phyloP scores from a whole-genome alignment of 2,113 vertebrate species.

The Triplophysa tibetana region DNA sequence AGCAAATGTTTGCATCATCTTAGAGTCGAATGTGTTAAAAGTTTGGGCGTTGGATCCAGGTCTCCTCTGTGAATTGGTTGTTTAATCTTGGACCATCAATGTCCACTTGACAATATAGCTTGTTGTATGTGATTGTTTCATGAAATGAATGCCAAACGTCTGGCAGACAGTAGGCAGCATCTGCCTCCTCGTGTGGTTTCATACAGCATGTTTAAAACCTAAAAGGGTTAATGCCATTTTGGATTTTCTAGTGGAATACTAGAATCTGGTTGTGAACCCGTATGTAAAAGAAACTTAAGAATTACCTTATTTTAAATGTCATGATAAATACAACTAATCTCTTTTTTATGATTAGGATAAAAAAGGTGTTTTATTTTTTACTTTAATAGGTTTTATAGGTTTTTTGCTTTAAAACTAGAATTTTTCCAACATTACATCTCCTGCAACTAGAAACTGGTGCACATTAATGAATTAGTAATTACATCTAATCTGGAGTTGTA shows the following conservation, averaged over 20 bases:
- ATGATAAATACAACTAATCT: too few relatives aligned
- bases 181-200: neutral
- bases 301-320: neutral
- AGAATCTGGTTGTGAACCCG: neutral
- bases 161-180: conserved; percentile 2
- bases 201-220: neutral
- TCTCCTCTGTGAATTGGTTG: neutral
- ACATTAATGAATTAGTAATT: conserved; percentile 53
- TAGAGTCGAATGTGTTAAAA: neutral
- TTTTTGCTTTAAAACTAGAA: neutral
- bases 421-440: neutral
- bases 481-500: conserved; percentile 1
- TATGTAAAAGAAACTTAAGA: neutral
- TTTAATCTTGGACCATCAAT: neutral
- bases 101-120: neutral
- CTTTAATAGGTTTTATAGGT: neutral
- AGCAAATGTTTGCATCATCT: neutral
- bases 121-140: neutral
- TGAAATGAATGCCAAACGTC: conserved; percentile 22
- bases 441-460: neutral
- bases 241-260: conserved; percentile 1
- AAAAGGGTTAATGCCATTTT: neutral
- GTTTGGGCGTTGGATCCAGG: neutral
- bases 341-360: too few relatives aligned
- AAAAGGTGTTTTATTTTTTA: too few relatives aligned